Conservation (phyloP, 92 coral and sea anemone genomes). For the Micromussa lordhowensis region DNA sequence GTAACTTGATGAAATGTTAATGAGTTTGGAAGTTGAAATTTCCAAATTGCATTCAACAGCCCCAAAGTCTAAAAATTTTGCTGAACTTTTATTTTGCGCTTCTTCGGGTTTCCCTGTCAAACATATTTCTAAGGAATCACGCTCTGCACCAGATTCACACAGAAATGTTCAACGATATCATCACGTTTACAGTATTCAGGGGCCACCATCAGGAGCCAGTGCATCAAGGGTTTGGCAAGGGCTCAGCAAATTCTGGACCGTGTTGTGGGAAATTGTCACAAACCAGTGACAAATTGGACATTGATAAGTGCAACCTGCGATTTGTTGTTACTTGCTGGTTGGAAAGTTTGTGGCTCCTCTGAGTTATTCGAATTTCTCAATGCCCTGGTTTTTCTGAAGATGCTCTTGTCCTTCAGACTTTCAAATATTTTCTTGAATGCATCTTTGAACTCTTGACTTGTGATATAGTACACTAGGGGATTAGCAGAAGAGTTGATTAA, state of each 20-base stretch:
- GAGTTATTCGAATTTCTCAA: neutral
- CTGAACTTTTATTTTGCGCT: neutral
- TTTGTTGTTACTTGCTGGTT: neutral
- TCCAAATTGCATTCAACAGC: too few species aligned
- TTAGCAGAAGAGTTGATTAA: constrained; percentile 74
- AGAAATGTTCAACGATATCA: too few species aligned
- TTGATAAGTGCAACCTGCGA: neutral
- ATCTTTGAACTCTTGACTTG: constrained; percentile 73
- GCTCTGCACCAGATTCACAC: too few species aligned
- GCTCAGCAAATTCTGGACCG: too few species aligned
- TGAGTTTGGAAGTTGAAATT: too few species aligned
- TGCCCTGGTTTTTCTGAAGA: neutral
- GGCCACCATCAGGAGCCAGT: too few species aligned
- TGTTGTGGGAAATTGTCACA: neutral
- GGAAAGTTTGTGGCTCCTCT: neutral
- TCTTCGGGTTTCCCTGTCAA: neutral
- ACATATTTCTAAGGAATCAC: too few species aligned
- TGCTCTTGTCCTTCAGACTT: neutral
- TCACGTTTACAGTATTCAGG: too few species aligned
- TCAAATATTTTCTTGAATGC: constrained; percentile 34
- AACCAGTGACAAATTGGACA: neutral
- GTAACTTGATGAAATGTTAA: too few species aligned
- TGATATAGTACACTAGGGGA: constrained; percentile 77
- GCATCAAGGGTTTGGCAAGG: too few species aligned
- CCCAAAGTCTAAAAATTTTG: neutral